Evolutionary conservation across 2,888 invertebrate species (phyloP).

Genomic region (Harpalus rufipes): DNA sequence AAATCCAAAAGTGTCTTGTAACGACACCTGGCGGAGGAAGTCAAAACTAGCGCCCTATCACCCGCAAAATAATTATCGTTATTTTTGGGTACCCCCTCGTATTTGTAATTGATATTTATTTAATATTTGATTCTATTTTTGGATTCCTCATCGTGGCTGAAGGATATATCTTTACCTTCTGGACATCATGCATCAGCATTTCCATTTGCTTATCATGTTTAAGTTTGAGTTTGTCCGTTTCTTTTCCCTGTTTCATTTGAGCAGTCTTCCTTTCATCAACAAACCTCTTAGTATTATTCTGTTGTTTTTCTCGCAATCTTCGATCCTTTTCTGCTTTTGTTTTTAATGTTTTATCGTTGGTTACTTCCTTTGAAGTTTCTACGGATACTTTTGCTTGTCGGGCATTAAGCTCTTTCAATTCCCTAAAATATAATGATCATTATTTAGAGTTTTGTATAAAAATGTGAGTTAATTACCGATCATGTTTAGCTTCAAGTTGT

Average conservation of each 20-base stretch:
- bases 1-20: too few relatives aligned
- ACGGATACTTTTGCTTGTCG: slow-evolving; percentile 97
- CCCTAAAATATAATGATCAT: slow-evolving; percentile 78
- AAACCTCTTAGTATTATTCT: slow-evolving; percentile 98
- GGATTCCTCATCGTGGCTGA: background rate
- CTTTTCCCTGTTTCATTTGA: slow-evolving; percentile 93
- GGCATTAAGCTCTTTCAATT: slow-evolving; percentile 96
- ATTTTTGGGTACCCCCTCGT: too few relatives aligned
- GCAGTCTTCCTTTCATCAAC: slow-evolving; percentile 95
- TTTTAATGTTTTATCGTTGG: slow-evolving; percentile 96
- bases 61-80: too few relatives aligned
- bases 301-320: slow-evolving; percentile 94
- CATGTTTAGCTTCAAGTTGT: slow-evolving; percentile 93
- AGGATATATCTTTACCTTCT: slow-evolving; percentile 82
- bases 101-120: too few relatives aligned
- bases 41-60: too few relatives aligned
- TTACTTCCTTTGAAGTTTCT: slow-evolving; percentile 97
- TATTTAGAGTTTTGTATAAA: background rate
- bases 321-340: slow-evolving; percentile 98
- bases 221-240: slow-evolving; percentile 94
- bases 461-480: slow-evolving; percentile 79
- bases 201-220: slow-evolving; percentile 96
- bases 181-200: slow-evolving; percentile 91
- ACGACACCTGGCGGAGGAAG: too few relatives aligned
- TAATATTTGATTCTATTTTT: background rate